Evolutionary conservation across 2,888 invertebrate species (phyloP).

Genomic region (Ferdinandea cuprea): DNA sequence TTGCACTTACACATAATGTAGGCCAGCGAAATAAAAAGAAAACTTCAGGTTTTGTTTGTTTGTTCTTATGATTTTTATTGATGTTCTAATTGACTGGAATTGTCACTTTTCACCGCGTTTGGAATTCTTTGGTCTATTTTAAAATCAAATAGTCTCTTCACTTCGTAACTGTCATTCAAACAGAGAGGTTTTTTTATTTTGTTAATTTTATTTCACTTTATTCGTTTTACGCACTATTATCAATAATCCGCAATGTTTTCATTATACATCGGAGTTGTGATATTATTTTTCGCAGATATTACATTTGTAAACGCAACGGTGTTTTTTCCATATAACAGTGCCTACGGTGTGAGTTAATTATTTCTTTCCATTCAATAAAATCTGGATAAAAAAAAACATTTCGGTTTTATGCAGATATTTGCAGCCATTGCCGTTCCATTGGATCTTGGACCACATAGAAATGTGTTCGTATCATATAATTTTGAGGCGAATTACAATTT

Average conservation of each 20-base stretch:
- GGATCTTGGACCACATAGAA: constrained; percentile 86
- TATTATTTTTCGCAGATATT: background rate
- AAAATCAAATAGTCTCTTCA: constrained; percentile 8
- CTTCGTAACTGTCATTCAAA: constrained; percentile 27
- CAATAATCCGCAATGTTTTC: constrained; percentile 13
- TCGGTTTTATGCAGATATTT: constrained; percentile 85
- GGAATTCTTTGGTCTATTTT: constrained; percentile 3
- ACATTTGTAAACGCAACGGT: constrained; percentile 65
- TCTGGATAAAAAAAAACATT: background rate
- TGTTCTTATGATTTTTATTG: constrained; percentile 31
- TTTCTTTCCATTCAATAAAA: background rate
- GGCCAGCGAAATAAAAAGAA: constrained; percentile 37
- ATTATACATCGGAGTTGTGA: background rate
- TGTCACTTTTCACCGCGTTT: constrained; percentile 17
- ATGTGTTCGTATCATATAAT: constrained; percentile 89
- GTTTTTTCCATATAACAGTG: constrained; percentile 79
- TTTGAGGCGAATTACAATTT: constrained; percentile 88
- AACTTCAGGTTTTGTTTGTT: constrained; percentile 22
- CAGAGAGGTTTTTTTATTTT: background rate
- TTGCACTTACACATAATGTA: constrained; percentile 17
- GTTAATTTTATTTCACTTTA: background rate
- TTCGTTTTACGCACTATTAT: background rate
- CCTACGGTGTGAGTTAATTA: constrained; percentile 79
- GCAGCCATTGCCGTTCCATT: constrained; percentile 88
- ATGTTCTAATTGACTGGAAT: constrained; percentile 45